These are phyloP conservation scores for Cosmia pyralina DNA, from an alignment of 2,888 invertebrate species.

Conservation along the genomic window DNA sequence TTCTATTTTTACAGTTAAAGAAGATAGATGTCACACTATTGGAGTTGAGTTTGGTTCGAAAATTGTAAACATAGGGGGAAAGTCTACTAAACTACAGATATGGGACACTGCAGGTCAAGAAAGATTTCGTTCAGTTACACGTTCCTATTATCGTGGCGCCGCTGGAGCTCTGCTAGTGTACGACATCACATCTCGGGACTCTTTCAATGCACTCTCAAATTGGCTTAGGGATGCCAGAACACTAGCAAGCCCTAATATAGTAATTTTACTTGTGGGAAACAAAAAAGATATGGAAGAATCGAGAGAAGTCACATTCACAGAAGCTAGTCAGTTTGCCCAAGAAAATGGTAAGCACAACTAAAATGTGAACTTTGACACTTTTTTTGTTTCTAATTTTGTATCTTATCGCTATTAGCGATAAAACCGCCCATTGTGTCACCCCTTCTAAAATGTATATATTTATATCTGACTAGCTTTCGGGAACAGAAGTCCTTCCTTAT, in stretches of 20 bases:
- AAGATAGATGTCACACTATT: constrained; percentile 95
- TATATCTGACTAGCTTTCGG: too few relatives aligned
- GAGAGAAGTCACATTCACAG: constrained; percentile 95
- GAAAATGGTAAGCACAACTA: constrained; percentile 93
- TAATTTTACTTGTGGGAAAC: constrained; percentile 95
- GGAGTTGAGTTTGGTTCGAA: constrained; percentile 97
- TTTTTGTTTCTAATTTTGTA: not conserved
- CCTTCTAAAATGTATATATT: too few relatives aligned
- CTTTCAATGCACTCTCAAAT: constrained; percentile 97
- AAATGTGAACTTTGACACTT: not conserved
- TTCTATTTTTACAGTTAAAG: constrained; percentile 91
- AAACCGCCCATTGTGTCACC: too few relatives aligned
- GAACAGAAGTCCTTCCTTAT: too few relatives aligned
- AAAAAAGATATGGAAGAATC: constrained; percentile 95
- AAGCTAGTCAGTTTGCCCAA: constrained; percentile 95
- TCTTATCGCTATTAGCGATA: not conserved
- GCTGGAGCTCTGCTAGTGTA: constrained; percentile 98
- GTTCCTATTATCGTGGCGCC: constrained; percentile 96
- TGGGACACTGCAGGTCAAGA: constrained; percentile 99
- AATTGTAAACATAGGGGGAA: constrained; percentile 95
- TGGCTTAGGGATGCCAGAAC: constrained; percentile 96
- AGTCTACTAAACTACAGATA: constrained; percentile 95
- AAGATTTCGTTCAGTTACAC: constrained; percentile 97
- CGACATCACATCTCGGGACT: constrained; percentile 96
- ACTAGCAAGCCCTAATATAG: constrained; percentile 95